Evolutionary conservation across 2,113 vertebrate species (phyloP).

Genomic region (Cottus gobio): DNA sequence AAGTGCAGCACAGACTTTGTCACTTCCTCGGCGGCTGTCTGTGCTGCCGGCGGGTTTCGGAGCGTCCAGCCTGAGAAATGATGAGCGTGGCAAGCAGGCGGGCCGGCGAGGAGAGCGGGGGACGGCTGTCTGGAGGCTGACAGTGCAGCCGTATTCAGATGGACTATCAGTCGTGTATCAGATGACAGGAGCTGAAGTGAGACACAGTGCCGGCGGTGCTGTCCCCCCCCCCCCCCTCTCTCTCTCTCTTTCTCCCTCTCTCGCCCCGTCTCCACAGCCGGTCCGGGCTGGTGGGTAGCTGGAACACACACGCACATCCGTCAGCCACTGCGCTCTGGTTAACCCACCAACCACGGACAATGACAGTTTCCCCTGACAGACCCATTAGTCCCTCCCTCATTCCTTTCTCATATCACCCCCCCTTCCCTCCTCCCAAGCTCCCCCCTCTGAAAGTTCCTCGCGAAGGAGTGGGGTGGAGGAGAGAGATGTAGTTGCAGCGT

Average conservation of each 20-base stretch:
- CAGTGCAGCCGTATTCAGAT: constrained; percentile 72
- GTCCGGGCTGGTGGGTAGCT: constrained; percentile 57
- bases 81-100: constrained; percentile 50
- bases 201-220: constrained; percentile 67
- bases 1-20: constrained; percentile 66
- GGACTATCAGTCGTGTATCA: constrained; percentile 77
- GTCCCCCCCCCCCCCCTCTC: constrained; percentile 32
- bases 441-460: constrained; percentile 53
- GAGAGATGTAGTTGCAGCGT: constrained; percentile 65
- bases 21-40: constrained; percentile 56
- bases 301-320: constrained; percentile 62
- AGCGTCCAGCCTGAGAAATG: constrained; percentile 65
- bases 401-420: neutral
- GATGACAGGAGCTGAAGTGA: constrained; percentile 80
- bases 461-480: constrained; percentile 42
- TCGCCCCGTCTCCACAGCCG: neutral
- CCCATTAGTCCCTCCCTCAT: constrained; percentile 63
- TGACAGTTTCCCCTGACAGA: constrained; percentile 76
- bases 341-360: constrained; percentile 62
- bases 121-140: constrained; percentile 74
- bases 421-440: neutral
- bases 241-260: neutral
- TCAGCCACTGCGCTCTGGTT: constrained; percentile 63
- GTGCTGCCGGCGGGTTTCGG: constrained; percentile 65
- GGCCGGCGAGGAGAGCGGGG: constrained; percentile 43